A percentile compares a stretch with the other conserved stretches of the same genome.
These are phyloP conservation scores for Caenorhabditis japonica DNA, from an alignment of 2,888 invertebrate genomes.

Conservation along the genomic window DNA sequence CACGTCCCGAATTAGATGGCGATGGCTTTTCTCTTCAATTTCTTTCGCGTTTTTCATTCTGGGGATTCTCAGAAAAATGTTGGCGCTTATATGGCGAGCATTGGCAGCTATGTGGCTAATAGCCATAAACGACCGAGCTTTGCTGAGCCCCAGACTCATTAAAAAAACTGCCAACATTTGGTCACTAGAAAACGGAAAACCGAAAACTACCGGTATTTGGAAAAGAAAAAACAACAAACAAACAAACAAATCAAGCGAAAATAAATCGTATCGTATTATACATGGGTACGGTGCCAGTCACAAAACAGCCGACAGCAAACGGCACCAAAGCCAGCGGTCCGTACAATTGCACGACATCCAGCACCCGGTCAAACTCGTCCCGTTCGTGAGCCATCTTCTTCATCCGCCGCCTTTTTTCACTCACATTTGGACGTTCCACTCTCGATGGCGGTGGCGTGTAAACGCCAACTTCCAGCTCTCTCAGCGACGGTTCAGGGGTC, in stretches of 20 bases:
- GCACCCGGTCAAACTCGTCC: constrained; percentile 13
- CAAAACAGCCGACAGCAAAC: constrained; percentile 33
- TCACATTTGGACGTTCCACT: not conserved
- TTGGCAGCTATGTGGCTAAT: no score
- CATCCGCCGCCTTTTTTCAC: not conserved
- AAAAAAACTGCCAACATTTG: no score
- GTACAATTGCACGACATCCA: constrained; percentile 23
- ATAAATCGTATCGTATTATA: constrained; percentile 27
- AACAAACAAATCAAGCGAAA: constrained; percentile 8
- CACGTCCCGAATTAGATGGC: no score
- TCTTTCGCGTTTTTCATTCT: no score
- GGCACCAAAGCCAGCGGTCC: constrained; percentile 27
- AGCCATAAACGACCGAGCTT: no score
- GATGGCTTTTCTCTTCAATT: no score
- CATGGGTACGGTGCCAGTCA: constrained; percentile 34
- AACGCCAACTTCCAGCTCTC: constrained; percentile 8
- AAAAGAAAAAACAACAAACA: not conserved
- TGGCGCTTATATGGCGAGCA: no score
- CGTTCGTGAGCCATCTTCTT: constrained; percentile 5
- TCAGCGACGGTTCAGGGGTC: constrained; percentile 38
- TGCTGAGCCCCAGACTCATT: no score
- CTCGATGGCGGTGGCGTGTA: constrained; percentile 35
- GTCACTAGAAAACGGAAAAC: constrained; percentile 9
- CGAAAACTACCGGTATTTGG: constrained; percentile 10
- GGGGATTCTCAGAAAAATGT: no score